A percentile compares a stretch with the other conserved stretches of the same genome.
phyloP scores from a whole-genome alignment of 1,140 invertebrate species.

The Drosophila triauraria region DNA sequence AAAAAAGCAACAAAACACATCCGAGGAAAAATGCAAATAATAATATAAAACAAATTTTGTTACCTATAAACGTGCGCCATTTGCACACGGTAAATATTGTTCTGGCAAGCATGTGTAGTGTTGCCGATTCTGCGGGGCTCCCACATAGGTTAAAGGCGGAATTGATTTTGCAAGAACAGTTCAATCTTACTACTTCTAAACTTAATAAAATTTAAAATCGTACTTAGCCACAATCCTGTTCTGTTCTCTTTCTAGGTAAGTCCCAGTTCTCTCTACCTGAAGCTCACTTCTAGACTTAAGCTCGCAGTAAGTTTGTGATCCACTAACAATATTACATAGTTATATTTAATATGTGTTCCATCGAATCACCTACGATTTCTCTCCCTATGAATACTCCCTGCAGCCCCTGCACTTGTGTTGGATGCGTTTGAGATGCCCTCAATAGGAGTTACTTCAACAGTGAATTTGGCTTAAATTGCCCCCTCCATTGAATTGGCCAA shows the following conservation, averaged over 20 bases:
- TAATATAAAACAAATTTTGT: slow-evolving; percentile 78
- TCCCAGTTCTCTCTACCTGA: slow-evolving; percentile 16
- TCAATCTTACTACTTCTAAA: neutral
- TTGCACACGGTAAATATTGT: slow-evolving; percentile 71
- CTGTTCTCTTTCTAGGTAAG: slow-evolving; percentile 58
- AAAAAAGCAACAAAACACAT: slow-evolving; percentile 23
- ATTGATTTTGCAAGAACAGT: slow-evolving; percentile 23
- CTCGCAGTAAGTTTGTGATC: slow-evolving; percentile 73
- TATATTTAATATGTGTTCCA: slow-evolving; percentile 3
- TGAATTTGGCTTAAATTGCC: slow-evolving; percentile 18
- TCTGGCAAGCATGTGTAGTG: slow-evolving; percentile 23
- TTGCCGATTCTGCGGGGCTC: neutral
- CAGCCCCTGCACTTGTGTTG: slow-evolving; percentile 8
- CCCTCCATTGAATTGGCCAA: slow-evolving; percentile 18
- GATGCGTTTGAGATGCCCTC: slow-evolving; percentile 26
- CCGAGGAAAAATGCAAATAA: slow-evolving; percentile 60
- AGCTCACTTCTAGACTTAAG: slow-evolving; percentile 43
- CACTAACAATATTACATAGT: slow-evolving; percentile 33
- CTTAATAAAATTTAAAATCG: neutral
- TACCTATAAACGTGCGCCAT: slow-evolving; percentile 74
- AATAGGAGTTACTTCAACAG: neutral
- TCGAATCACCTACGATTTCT: slow-evolving; percentile 5
- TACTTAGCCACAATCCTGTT: slow-evolving; percentile 1
- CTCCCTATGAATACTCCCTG: neutral
- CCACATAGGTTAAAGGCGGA: neutral